Conservation (phyloP, 1,140 invertebrate genomes). For the Charaxes varanes region DNA sequence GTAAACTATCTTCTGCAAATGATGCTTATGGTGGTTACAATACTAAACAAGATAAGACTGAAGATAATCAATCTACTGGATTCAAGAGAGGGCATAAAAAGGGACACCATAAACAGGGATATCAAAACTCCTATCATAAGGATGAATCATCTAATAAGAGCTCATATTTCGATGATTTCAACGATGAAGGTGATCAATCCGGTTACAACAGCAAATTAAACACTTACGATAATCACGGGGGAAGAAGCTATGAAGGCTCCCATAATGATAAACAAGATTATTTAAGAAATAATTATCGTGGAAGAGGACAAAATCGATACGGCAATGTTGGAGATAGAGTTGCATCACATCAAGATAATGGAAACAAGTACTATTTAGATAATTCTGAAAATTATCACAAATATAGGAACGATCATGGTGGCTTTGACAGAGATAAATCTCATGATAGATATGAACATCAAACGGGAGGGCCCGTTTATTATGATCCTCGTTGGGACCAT, state of each 20-base stretch:
- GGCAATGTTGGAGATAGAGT: constrained; percentile 66
- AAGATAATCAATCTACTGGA: constrained; percentile 57
- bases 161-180: constrained; percentile 78
- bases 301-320: constrained; percentile 68
- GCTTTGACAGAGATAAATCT: constrained; percentile 53
- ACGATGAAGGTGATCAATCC: constrained; percentile 75
- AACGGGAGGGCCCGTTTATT: constrained; percentile 35
- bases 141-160: constrained; percentile 79
- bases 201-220: constrained; percentile 70
- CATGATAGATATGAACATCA: constrained; percentile 44
- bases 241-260: constrained; percentile 65
- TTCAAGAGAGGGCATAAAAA: constrained; percentile 76
- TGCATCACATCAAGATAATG: constrained; percentile 66
- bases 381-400: constrained; percentile 63
- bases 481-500: constrained; percentile 42
- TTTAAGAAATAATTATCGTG: constrained; percentile 55
- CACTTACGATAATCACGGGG: constrained; percentile 64
- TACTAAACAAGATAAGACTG: constrained; percentile 57
- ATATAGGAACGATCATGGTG: constrained; percentile 53
- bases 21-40: constrained; percentile 61
- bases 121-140: constrained; percentile 79
- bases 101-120: constrained; percentile 78
- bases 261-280: constrained; percentile 63
- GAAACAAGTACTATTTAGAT: constrained; percentile 72
- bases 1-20: constrained; percentile 51